Percentiles rank a stretch among this genome's conserved stretches.
These are phyloP conservation scores for Epinotia nisella DNA, from an alignment of 2,888 invertebrate genomes.

Conservation along the genomic window DNA sequence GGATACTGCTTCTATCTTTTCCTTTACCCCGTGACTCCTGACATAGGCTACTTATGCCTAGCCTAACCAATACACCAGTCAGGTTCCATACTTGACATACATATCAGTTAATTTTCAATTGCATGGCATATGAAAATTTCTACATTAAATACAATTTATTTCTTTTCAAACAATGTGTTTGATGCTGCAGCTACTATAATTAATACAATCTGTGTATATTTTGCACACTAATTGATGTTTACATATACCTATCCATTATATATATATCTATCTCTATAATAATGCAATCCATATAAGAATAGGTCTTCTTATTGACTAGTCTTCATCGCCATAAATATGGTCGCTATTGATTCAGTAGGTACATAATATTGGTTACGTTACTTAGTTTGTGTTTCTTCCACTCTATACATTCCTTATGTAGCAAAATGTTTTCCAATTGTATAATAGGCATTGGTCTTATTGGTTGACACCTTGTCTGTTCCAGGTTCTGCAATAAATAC, in stretches of 20 bases:
- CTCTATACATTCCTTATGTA: not conserved
- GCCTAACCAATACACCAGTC: constrained; percentile 28
- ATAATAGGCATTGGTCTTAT: constrained; percentile 15
- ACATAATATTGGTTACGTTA: constrained; percentile 9
- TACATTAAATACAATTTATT: constrained; percentile 52
- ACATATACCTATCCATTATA: constrained; percentile 3
- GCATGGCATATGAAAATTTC: constrained; percentile 67
- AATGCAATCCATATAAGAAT: not conserved
- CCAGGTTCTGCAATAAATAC: constrained; percentile 33
- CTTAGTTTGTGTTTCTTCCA: constrained; percentile 28
- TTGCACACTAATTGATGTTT: constrained; percentile 35
- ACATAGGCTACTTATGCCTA: constrained; percentile 51
- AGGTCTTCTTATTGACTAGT: constrained; percentile 7
- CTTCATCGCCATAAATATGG: constrained; percentile 35
- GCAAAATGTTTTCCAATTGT: not conserved
- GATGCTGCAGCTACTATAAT: constrained; percentile 28
- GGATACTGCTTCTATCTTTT: constrained; percentile 75
- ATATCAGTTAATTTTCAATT: constrained; percentile 48
- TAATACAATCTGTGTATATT: constrained; percentile 25
- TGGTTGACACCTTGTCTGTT: constrained; percentile 37
- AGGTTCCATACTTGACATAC: constrained; percentile 44
- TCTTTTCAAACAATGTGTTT: constrained; percentile 17
- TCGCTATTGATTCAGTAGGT: constrained; percentile 14
- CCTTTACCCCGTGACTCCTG: constrained; percentile 68
- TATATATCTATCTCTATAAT: not conserved